A percentile compares a stretch with the other conserved stretches of the same genome.
Conservation (phyloP, 2,888 invertebrate genomes). For the Drosophila limbata region DNA sequence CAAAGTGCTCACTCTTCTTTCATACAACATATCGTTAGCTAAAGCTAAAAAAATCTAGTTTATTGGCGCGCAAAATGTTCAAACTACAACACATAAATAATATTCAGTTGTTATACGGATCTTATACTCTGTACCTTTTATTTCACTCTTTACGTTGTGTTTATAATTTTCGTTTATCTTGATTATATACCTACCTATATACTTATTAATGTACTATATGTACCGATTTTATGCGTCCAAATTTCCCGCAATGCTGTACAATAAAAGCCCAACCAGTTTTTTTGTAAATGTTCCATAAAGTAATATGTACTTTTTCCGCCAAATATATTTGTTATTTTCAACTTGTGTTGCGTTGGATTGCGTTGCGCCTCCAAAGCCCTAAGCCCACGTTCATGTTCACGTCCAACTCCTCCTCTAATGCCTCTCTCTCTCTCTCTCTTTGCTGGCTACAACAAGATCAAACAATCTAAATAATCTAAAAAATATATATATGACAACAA, state of each 20-base stretch:
- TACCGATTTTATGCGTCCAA: slow-evolving; percentile 32
- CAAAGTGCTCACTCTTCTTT: slow-evolving; percentile 74
- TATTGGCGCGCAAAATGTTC: slow-evolving; percentile 59
- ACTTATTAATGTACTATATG: slow-evolving; percentile 34
- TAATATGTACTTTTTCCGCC: slow-evolving; percentile 28
- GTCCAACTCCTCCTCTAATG: slow-evolving; percentile 38
- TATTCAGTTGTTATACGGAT: slow-evolving; percentile 36
- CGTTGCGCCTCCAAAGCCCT: slow-evolving; percentile 42
- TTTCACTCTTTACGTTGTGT: slow-evolving; percentile 60
- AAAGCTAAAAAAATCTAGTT: slow-evolving; percentile 1
- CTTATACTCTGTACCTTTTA: slow-evolving; percentile 64
- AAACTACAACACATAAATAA: slow-evolving; percentile 45
- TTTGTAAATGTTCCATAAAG: slow-evolving; percentile 61
- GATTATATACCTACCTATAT: slow-evolving; percentile 23
- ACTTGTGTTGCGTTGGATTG: slow-evolving; percentile 46
- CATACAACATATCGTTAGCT: slow-evolving; percentile 11
- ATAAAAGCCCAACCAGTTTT: slow-evolving; percentile 54
- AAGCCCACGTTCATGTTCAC: slow-evolving; percentile 22
- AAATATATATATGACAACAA: slow-evolving; percentile 19
- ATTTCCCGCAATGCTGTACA: slow-evolving; percentile 57
- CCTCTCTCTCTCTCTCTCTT: slow-evolving; percentile 6
- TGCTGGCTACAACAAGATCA: slow-evolving; percentile 49
- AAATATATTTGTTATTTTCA: slow-evolving; percentile 41
- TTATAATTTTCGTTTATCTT: slow-evolving; percentile 27
- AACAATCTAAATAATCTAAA: slow-evolving; percentile 3